Evolutionary conservation across 2,113 vertebrate genomes (phyloP).

Genomic region (Megatriorchis doriae): DNA sequence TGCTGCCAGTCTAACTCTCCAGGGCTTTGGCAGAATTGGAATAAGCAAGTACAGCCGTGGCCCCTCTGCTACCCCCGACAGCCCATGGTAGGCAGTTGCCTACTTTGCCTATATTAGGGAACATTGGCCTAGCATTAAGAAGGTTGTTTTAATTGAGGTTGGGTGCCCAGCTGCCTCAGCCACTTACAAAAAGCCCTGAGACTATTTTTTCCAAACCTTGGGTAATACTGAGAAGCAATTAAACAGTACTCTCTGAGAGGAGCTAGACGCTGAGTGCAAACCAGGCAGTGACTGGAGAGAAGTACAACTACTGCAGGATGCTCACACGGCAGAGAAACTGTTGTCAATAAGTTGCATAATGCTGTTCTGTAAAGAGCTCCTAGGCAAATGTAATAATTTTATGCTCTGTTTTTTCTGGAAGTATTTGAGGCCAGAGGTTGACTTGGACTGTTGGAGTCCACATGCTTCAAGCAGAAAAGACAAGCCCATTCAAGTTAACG

Average conservation of each 20-base stretch:
- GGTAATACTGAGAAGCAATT: not conserved
- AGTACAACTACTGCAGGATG: not conserved
- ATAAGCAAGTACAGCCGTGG: not conserved
- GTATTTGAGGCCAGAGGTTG: not conserved
- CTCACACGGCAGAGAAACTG: not conserved
- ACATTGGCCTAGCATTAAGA: not conserved
- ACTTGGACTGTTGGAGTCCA: not conserved
- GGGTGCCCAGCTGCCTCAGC: not conserved
- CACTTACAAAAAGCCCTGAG: not conserved
- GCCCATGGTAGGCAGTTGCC: not conserved
- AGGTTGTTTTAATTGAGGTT: not conserved
- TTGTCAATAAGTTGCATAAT: not conserved
- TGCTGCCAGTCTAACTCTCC: not conserved
- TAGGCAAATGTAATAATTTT: not conserved
- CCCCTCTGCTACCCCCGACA: not conserved
- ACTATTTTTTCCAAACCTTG: not conserved
- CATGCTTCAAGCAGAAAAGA: not conserved
- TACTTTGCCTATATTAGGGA: not conserved
- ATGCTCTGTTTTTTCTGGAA: not conserved
- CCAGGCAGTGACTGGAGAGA: not conserved
- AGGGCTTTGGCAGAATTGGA: not conserved
- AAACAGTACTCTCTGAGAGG: not conserved
- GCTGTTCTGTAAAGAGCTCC: not conserved
- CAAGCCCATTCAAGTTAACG: not conserved
- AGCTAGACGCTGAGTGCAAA: not conserved